Conservation (phyloP, 2,888 invertebrate species). For the Matsumyia berberina region DNA sequence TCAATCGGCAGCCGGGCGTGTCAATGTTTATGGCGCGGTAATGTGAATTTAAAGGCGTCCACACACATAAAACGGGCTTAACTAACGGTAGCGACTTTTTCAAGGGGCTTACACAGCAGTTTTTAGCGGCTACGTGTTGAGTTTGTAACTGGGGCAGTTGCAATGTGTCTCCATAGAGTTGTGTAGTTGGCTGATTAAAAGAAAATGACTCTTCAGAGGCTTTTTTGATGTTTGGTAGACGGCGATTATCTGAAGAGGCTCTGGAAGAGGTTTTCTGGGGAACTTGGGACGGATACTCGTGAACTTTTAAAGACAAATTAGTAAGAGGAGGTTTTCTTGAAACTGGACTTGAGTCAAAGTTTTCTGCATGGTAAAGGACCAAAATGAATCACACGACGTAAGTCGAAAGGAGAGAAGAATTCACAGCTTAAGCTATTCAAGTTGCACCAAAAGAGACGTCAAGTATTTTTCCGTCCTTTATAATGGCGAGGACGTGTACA, state of each 20-base stretch:
- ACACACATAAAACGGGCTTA: conserved; percentile 36
- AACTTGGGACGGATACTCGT: no score
- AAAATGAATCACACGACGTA: no score
- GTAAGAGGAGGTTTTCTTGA: no score
- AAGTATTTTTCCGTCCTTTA: no score
- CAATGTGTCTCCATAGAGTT: neutral
- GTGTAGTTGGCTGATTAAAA: neutral
- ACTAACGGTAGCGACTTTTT: conserved; percentile 22
- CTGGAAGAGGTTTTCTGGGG: neutral
- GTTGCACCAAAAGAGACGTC: no score
- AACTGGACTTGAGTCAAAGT: no score
- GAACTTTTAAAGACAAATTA: no score
- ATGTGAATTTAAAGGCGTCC: conserved; percentile 39
- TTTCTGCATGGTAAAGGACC: no score
- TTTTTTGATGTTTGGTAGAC: neutral
- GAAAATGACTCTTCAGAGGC: neutral
- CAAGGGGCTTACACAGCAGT: conserved; percentile 33
- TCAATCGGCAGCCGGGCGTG: conserved; percentile 40
- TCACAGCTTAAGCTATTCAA: no score
- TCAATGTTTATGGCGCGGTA: conserved; percentile 39
- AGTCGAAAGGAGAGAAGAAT: no score
- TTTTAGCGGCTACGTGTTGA: conserved; percentile 21
- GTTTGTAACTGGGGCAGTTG: neutral
- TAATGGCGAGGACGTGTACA: no score
- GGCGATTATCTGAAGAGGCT: neutral